These are phyloP conservation scores for Platypus cylindrus DNA, from an alignment of 2,888 invertebrate species.

Conservation along the genomic window DNA sequence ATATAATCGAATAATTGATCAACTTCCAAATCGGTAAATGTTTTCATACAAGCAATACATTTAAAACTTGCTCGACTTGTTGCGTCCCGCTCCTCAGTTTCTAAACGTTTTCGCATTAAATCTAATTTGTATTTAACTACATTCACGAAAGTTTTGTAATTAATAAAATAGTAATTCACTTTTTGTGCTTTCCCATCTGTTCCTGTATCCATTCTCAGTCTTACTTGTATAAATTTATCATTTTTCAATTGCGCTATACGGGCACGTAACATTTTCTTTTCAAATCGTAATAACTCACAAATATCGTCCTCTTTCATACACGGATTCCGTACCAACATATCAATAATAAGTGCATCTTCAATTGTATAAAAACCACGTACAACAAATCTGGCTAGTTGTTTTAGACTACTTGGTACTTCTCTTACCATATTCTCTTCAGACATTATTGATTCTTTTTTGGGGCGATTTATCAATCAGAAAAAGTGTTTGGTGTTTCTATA, in stretches of 20 bases:
- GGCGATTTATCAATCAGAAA: no score
- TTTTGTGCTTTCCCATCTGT: conserved; percentile 89
- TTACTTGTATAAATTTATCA: conserved; percentile 88
- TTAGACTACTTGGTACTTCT: conserved; percentile 87
- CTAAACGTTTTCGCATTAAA: conserved; percentile 88
- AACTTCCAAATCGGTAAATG: conserved; percentile 91
- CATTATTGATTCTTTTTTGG: conserved; percentile 30
- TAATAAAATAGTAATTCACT: conserved; percentile 95
- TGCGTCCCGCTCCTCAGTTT: conserved; percentile 88
- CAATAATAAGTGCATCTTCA: conserved; percentile 88
- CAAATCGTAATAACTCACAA: conserved; percentile 84
- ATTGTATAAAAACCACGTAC: conserved; percentile 88
- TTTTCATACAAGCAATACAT: conserved; percentile 81
- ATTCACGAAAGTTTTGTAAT: conserved; percentile 94
- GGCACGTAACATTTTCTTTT: conserved; percentile 83
- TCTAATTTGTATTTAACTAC: conserved; percentile 96
- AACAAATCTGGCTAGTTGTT: conserved; percentile 81
- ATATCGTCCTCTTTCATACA: conserved; percentile 89
- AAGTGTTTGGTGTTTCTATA: no score
- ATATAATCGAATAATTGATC: conserved; percentile 79
- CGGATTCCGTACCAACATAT: conserved; percentile 90
- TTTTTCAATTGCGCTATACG: conserved; percentile 74
- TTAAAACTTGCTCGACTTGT: conserved; percentile 93
- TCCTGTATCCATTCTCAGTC: conserved; percentile 90
- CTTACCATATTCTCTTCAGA: conserved; percentile 67